These are phyloP conservation scores for Amphibalanus amphitrite DNA, from an alignment of 1,140 invertebrate genomes.

Conservation along the genomic window DNA sequence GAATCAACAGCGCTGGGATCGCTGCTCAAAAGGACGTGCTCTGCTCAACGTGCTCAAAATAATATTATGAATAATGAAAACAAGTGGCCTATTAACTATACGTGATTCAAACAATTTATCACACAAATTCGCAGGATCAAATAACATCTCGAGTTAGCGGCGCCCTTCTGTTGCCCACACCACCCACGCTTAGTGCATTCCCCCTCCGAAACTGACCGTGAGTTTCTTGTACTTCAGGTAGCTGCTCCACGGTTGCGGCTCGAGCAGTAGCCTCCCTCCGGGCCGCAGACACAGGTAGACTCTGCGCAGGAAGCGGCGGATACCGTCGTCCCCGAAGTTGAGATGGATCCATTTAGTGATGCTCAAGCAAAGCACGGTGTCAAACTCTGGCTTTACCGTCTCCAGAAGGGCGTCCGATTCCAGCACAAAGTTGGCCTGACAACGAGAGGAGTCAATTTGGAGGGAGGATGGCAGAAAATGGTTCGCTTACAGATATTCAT, in stretches of 20 bases:
- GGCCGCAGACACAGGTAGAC: constrained; percentile 78
- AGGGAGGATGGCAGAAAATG: too few species aligned
- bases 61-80: too few species aligned
- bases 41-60: too few species aligned
- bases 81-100: too few species aligned
- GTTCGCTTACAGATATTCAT: too few species aligned
- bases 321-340: constrained; percentile 85
- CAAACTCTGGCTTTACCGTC: constrained; percentile 71
- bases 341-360: constrained; percentile 97
- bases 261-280: constrained; percentile 78
- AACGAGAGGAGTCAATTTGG: too few species aligned
- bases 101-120: too few species aligned
- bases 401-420: constrained; percentile 62
- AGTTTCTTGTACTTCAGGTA: constrained; percentile 77
- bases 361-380: constrained; percentile 84
- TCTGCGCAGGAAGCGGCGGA: constrained; percentile 82
- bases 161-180: too few species aligned
- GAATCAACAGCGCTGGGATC: too few species aligned
- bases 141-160: too few species aligned
- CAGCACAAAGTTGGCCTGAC: constrained; percentile 79
- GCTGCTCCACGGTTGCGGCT: constrained; percentile 83
- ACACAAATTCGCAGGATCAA: background rate
- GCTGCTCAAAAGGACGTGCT: too few species aligned
- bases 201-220: constrained; percentile 44
- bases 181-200: too few species aligned